Base-by-base conservation (phyloP, 2,888 invertebrate genomes). In the Macrosoma leucophasiata region DNA sequence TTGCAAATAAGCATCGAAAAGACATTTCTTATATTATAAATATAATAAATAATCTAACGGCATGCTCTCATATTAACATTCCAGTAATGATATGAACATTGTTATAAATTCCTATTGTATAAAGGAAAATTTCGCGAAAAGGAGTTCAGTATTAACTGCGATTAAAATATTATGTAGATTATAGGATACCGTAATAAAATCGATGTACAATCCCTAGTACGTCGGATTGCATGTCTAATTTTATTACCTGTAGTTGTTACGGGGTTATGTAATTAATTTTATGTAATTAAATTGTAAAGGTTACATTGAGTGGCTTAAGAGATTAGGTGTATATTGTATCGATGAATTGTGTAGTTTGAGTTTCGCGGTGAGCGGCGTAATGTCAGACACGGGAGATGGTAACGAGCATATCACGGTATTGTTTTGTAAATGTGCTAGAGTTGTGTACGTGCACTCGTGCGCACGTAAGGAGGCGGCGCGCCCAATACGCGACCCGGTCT, bases 141-240 rank as follows among this genome's bases (percentile, higher is more conserved):
- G 38, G 51, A 54, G 50, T 67, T 68, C 76, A 78, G 79, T 79
- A 79, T 78, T 79, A 78, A 61, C 56, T 60, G 59, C 61, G 54
- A 53, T 58, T 60, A 39, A 43, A 50, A 61, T 58, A 54, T 58
- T 55, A 54, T 62, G 55, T 55, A 62, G 55, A 53, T 55, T 55
- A 40, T 54, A 58, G 51, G 46, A 52, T 53, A 50, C 53, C 46
- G 48, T 52, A 52, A 50, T 43, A 35, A 38, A 48, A 29, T 32
- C 39, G 42, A 46, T 45, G 49, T 48, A 47, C 17, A 21, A 8
- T 13, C 13, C 51, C 47, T 34, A 37, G 27, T 24, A 39, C 33
- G 34, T 43, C 54, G 48, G 52, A 43, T 48, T 54, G 40, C 41
- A 35, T 50, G 43, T 42, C 36, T 27, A 38, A 45, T 17, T 43